Evolutionary conservation across 2,113 vertebrate genomes (phyloP), one percentile per base, ranked within the genome.

Genomic region (Dromiciops gliroides): DNA sequence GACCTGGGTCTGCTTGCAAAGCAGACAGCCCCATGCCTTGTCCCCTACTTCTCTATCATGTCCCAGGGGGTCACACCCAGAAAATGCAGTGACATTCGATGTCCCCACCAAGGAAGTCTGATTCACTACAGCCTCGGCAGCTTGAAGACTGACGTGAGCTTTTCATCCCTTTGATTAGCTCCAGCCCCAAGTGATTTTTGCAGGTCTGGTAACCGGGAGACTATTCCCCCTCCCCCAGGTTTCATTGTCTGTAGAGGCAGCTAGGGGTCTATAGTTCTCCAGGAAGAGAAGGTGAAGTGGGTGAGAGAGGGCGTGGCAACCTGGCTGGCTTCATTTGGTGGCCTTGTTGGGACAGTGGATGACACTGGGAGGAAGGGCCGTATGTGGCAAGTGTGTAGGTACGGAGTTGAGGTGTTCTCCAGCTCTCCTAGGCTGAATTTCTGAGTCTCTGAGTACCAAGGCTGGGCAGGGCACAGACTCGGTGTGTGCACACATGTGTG

Each of bases 301-400:
- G 51, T 25, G 23, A 16, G 48, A 48, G 24, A 19, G 28, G 5
- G 44, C 14, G 52, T 48, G 56, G 44, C 60, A 44, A 12, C 9
- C 9, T 0, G 25, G 51, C 5, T 0, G 14, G 19, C 48, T 25
- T 11, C 10, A 50, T 31, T 56, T 51, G 2, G 22, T 4, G 2
- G 26, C 9, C 0, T 6, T 19, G 14, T 22, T 16, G 24, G 28
- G 12, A 22, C 2, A 50, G 89, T 6, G 5, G 12, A 8, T 47
- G 11, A 9, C n/a, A 89, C 12, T 23, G 25, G 25, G 60, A 3
- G 44, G 52, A 6, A 26, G n/a, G 26, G 60, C 3, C 0, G 37
- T 0, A 3, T 10, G 48, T 28, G 0, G 1, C 47, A 47, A 9
- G 92, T 1, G 19, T 2, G 28, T 3, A 14, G 31, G 14, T 50